A percentile compares a stretch with the other conserved stretches of the same genome.
Conservation (phyloP, 2,113 vertebrate genomes). For the Lathamus discolor region DNA sequence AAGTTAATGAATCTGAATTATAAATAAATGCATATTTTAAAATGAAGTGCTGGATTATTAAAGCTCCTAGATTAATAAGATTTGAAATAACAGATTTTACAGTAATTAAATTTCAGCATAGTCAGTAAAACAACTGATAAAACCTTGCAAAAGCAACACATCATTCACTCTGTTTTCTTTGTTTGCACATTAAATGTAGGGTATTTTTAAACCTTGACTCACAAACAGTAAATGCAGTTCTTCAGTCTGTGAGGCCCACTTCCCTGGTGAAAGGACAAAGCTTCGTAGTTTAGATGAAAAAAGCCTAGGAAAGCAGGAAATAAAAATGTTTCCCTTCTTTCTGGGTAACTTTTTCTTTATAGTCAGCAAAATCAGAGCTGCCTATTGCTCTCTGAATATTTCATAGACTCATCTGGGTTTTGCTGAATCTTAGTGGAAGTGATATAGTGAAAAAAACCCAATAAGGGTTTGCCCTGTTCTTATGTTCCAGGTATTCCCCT, state of each 20-base stretch:
- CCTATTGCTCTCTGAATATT: not conserved
- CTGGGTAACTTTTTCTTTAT: not conserved
- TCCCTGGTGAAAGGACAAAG: not conserved
- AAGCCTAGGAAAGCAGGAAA: not conserved
- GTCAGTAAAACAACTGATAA: constrained; percentile 26
- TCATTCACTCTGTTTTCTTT: not conserved
- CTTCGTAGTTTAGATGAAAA: not conserved
- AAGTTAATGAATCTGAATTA: not conserved
- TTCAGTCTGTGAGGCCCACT: not conserved
- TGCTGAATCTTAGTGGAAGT: not conserved
- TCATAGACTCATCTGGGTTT: not conserved
- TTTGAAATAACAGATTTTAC: constrained; percentile 42
- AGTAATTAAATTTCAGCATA: constrained; percentile 23
- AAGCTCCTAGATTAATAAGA: constrained; percentile 18
- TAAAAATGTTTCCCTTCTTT: not conserved
- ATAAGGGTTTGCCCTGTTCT: not conserved
- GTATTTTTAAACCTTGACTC: not conserved
- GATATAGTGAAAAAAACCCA: not conserved
- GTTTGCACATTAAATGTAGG: not conserved
- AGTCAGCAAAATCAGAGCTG: not conserved
- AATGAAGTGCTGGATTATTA: not conserved
- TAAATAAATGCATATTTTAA: not conserved
- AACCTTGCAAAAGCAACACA: not conserved
- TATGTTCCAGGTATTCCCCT: not conserved
- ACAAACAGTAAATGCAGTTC: not conserved